Conservation (phyloP, 2,113 vertebrate species). For the Equus przewalskii region DNA sequence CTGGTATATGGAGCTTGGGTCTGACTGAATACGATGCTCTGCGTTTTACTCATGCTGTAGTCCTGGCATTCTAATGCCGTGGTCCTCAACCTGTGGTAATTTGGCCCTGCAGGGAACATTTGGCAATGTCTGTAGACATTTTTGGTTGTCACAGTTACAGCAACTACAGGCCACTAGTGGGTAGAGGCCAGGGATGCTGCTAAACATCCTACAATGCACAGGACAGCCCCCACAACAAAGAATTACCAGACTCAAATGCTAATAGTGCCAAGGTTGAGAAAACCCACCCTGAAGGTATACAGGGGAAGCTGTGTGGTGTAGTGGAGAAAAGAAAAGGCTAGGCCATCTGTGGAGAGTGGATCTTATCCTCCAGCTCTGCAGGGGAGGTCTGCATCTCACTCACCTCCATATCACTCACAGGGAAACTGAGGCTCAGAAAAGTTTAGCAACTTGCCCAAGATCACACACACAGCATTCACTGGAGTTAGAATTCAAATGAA, state of each 20-base stretch:
- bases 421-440: not conserved
- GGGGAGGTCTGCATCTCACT: not conserved
- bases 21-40: not conserved
- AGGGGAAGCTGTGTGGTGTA: not conserved
- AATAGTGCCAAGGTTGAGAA: not conserved
- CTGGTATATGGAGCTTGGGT: not conserved
- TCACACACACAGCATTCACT: not conserved
- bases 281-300: too few species aligned
- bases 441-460: not conserved
- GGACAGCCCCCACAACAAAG: not conserved
- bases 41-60: not conserved
- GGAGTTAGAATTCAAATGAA: not conserved
- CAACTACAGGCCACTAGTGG: not conserved
- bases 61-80: not conserved
- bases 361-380: not conserved
- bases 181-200: not conserved
- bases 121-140: not conserved
- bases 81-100: not conserved
- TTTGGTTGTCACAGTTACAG: not conserved
- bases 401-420: not conserved
- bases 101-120: not conserved
- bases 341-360: accelerated
- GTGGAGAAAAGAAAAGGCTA: not conserved
- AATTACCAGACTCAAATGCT: not conserved
- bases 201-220: not conserved